phyloP scores from a whole-genome alignment of 2,113 vertebrate species.

The Colossoma macropomum region DNA sequence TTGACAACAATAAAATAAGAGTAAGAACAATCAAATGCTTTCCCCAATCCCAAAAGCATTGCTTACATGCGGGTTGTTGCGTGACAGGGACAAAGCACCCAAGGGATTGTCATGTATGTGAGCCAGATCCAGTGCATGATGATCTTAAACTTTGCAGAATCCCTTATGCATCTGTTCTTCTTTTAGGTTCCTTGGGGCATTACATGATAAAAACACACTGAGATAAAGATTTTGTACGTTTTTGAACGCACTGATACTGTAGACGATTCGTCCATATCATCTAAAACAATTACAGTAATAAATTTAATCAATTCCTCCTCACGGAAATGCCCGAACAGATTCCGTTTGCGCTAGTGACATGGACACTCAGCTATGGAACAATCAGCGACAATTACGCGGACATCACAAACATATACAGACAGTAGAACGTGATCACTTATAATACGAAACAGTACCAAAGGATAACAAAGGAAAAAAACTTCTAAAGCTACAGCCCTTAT shows the following conservation, averaged over 20 bases:
- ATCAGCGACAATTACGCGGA: constrained; percentile 22
- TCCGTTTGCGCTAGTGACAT: constrained; percentile 25
- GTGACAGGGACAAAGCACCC: constrained; percentile 36
- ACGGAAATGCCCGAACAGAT: constrained; percentile 29
- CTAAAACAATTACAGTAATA: constrained; percentile 36
- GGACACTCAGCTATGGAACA: constrained; percentile 50
- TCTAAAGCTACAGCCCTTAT: constrained; percentile 69
- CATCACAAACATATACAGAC: constrained; percentile 61
- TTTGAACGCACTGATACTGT: neutral
- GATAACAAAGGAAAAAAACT: constrained; percentile 49
- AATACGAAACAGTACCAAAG: constrained; percentile 73
- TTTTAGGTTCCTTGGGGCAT: neutral
- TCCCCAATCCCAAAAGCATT: constrained; percentile 13
- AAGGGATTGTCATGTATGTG: neutral
- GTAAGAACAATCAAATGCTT: constrained; percentile 49
- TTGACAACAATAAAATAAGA: constrained; percentile 51
- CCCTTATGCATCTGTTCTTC: neutral
- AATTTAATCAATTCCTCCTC: constrained; percentile 43
- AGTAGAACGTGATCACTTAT: constrained; percentile 55
- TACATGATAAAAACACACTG: neutral
- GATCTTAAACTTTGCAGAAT: neutral
- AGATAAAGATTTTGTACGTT: neutral
- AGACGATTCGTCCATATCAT: neutral
- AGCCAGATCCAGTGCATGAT: constrained; percentile 29
- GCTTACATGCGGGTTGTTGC: constrained; percentile 6